Evolutionary conservation across 92 coral and sea anemone genomes (phyloP).

Genomic region (Pocillopora meandrina): DNA sequence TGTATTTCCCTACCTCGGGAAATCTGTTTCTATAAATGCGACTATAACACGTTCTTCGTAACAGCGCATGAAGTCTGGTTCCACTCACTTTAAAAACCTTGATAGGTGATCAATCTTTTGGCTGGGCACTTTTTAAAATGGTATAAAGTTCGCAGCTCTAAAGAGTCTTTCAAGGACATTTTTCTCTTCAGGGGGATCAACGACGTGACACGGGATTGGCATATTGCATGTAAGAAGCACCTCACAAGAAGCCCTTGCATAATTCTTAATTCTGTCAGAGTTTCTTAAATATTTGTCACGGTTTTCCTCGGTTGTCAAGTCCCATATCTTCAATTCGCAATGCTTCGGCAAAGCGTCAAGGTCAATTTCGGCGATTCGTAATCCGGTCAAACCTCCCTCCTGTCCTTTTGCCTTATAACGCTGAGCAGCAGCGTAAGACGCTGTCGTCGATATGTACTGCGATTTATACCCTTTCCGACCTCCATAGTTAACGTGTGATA

Average conservation of each 20-base stretch:
- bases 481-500: constrained; percentile 41
- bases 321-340: not conserved
- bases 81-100: too few species aligned
- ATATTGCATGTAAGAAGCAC: constrained; percentile 24
- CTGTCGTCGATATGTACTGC: constrained; percentile 37
- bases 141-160: not conserved
- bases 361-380: constrained; percentile 7
- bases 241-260: constrained; percentile 29
- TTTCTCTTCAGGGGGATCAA: not conserved
- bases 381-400: constrained; percentile 28
- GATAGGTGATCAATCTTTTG: too few species aligned
- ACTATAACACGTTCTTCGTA: too few species aligned
- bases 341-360: not conserved
- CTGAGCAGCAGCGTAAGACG: constrained; percentile 24
- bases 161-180: not conserved
- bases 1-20: too few species aligned
- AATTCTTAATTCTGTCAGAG: constrained; percentile 24
- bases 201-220: constrained; percentile 34
- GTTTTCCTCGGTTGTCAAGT: constrained; percentile 22
- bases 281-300: constrained; percentile 38
- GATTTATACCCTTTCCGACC: constrained; percentile 20
- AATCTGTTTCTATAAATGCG: too few species aligned
- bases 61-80: too few species aligned
- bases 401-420: constrained; percentile 3
- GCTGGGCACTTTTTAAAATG: too few species aligned